Evolutionary conservation across 2,888 invertebrate species (phyloP), one percentile per base, ranked within the genome.

Genomic region (Pollenia angustigena): DNA sequence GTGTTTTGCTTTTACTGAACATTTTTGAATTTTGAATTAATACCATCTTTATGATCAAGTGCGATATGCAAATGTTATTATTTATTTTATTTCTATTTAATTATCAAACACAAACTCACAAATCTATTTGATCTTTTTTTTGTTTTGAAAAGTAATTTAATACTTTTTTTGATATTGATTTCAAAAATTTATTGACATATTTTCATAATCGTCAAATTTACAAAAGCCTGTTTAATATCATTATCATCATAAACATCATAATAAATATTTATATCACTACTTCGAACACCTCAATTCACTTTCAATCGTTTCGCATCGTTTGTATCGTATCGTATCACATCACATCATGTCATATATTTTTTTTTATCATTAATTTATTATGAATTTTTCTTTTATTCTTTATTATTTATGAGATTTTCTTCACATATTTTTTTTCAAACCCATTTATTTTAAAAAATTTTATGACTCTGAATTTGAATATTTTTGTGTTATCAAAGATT

Each of bases 141-240:
- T 66, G 32, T 32, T 14, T 3, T 12, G 1, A 8, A 44, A 16
- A 42, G 23, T 1, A 66, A 48, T 72, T 44, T 18, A 69, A 44
- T 46, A 40, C 40, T 44, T 54, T 16, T 16, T 72, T 52, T 50
- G 11, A 16, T 16, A 18, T 64, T 18, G 14, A 40, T 16, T 14
- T 48, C 40, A 2, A 10, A 54, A 71, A 48, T 74, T 74, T 81
- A 56, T 58, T 66, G 18, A 18, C 40, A 74, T 50, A 50, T 74
- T 66, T 66, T 79, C 7, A 44, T 64, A 64, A 44, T 52, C 44
- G n/a, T 71, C n/a, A 50, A n/a, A 14, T 64, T 10, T 71, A 44
- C 12, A 56, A 54, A 56, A 42, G 54, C 32, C 46, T 1, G 32
- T 32, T 3, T 23, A 23, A 18, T 23, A 18, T 11, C 56, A 62